Conservation (phyloP, 1,140 invertebrate genomes). For the Chironomus tepperi region DNA sequence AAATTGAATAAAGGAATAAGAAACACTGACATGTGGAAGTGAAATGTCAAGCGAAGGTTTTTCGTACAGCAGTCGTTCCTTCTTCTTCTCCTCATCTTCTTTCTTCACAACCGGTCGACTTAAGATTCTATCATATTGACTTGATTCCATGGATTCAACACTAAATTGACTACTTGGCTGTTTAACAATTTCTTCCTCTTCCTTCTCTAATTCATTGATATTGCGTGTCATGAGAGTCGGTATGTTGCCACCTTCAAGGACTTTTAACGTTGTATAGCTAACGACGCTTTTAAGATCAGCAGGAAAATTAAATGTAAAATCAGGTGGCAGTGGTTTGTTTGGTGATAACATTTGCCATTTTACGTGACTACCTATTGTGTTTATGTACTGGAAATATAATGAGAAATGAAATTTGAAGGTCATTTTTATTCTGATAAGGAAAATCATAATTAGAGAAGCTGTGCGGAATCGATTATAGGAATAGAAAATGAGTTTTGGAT, state of each 20-base stretch:
- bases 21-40: not conserved
- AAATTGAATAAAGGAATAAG: not conserved
- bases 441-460: too few species aligned
- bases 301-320: slow-evolving; percentile 44
- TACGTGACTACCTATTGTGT: slow-evolving; percentile 55
- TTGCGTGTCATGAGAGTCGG: not conserved
- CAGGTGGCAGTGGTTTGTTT: slow-evolving; percentile 37
- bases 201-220: not conserved
- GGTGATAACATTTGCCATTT: slow-evolving; percentile 47
- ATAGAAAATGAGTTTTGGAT: too few species aligned
- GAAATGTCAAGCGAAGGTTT: not conserved
- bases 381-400: slow-evolving; percentile 54
- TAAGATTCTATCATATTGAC: not conserved
- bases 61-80: not conserved
- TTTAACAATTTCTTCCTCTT: not conserved
- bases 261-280: slow-evolving; percentile 56
- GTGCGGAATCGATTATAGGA: too few species aligned
- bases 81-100: not conserved
- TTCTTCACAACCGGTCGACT: not conserved
- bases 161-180: not conserved
- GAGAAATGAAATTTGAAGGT: slow-evolving; percentile 24
- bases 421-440: not conserved
- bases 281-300: slow-evolving; percentile 54
- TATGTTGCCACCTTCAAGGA: slow-evolving; percentile 34
- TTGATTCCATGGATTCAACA: not conserved